Evolutionary conservation across 2,797 vertebrate genomes (phyloP).

Genomic region (Pelodytes ibericus): DNA sequence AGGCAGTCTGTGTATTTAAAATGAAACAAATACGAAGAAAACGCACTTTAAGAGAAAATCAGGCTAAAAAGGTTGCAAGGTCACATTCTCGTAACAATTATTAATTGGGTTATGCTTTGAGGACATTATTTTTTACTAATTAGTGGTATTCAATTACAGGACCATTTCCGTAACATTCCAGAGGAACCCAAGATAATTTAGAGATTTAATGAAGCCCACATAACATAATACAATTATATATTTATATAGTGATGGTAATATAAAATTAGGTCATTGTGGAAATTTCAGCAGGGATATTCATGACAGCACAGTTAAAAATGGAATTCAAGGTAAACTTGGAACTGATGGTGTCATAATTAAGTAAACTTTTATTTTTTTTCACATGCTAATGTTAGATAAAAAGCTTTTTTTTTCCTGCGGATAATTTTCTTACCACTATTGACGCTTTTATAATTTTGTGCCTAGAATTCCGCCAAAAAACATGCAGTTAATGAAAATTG

Average conservation of each 20-base stretch:
- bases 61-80: slow-evolving; percentile 10
- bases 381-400: no score
- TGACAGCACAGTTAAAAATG: no score
- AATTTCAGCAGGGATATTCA: not conserved
- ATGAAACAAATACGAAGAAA: not conserved
- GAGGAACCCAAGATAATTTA: slow-evolving; percentile 29
- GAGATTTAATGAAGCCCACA: slow-evolving; percentile 30
- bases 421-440: no score
- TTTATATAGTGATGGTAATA: slow-evolving; percentile 10
- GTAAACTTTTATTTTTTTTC: no score
- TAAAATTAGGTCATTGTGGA: slow-evolving; percentile 34
- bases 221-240: slow-evolving; percentile 16
- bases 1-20: not conserved
- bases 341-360: no score
- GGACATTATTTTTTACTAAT: slow-evolving; percentile 35
- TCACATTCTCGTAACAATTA: slow-evolving; percentile 4
- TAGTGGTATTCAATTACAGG: slow-evolving; percentile 34
- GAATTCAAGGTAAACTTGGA: no score
- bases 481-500: no score
- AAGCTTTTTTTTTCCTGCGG: no score
- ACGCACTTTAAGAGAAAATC: not conserved
- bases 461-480: no score
- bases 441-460: no score
- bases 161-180: slow-evolving; percentile 25
- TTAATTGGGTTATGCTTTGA: slow-evolving; percentile 17